Base-by-base conservation (phyloP, 2,888 invertebrate species). In the Lobophora halterata region DNA sequence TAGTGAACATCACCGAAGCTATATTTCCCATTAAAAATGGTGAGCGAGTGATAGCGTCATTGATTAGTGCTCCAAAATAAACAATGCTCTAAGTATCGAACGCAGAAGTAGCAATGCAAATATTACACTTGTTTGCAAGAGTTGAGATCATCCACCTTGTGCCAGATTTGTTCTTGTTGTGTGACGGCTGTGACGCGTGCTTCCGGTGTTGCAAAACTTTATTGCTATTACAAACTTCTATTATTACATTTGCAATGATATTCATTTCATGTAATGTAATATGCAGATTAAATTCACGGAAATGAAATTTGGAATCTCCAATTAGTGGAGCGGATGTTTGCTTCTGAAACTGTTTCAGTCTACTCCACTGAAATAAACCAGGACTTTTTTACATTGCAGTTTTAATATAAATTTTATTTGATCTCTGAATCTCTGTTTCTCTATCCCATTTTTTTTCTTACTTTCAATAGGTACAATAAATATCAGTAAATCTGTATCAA, bases 101-200 rank as follows among this genome's bases (percentile, higher is more conserved):
- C n/a, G n/a, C n/a, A n/a, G n/a, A n/a, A 63, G 65, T 73, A 64
- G 55, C 61, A 45, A 39, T 65, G 60, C 64, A 61, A 45, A 61
- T 65, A 74, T 70, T 68, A 65, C 70, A 67, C 49, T 65, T 70
- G 64, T 64, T 21, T 32, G 51, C 27, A 31, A 32, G 7, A 3
- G 46, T 43, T 78, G 77, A 80, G 72, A 77, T 79, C 75, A 78
- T 60, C 65, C 71, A 72, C 72, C 77, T 76, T 76, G 69, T 52
- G 61, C 64, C 58, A 60, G 61, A 66, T 69, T 53, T 44, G 57
- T 49, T 8, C 8, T 18, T 25, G 25, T 5, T 26, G 19, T 35
- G 35, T 60, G 61, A 61, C 55, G 49, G 49, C 46, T 43, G 58
- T 53, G 30, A 31, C 38, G 31, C 3, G 12, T 2, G 18, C 13